A percentile compares a stretch with the other conserved stretches of the same genome.
phyloP scores from a whole-genome alignment of 2,888 invertebrate genomes.

The Leucoptera coffeella region DNA sequence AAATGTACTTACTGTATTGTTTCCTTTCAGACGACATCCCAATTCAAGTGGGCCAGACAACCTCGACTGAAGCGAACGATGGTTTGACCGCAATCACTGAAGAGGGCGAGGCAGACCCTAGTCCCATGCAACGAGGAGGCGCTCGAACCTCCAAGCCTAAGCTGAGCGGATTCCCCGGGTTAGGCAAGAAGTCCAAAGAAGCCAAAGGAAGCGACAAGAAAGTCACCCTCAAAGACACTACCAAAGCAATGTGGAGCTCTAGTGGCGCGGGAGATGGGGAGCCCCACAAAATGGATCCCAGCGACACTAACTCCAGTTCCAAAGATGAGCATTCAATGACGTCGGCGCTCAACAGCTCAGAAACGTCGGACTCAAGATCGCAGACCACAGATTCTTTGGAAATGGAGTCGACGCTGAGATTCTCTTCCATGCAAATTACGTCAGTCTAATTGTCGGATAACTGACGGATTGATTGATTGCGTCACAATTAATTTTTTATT shows the following conservation, averaged over 20 bases:
- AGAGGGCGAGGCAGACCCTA: slow-evolving; percentile 52
- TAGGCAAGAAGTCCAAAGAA: slow-evolving; percentile 59
- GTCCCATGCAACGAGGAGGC: slow-evolving; percentile 43
- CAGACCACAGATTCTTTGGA: slow-evolving; percentile 48
- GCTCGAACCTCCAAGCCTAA: slow-evolving; percentile 57
- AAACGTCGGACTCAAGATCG: slow-evolving; percentile 40
- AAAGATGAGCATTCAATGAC: slow-evolving; percentile 44
- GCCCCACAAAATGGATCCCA: slow-evolving; percentile 21
- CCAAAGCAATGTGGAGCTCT: slow-evolving; percentile 41
- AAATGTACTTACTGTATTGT: not conserved
- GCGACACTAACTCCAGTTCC: slow-evolving; percentile 32
- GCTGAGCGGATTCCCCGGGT: slow-evolving; percentile 53
- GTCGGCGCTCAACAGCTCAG: slow-evolving; percentile 28
- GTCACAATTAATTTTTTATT: too few species aligned
- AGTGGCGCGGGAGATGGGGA: slow-evolving; percentile 34
- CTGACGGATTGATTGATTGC: too few species aligned
- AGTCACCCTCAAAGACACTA: slow-evolving; percentile 33
- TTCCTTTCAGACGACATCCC: slow-evolving; percentile 77
- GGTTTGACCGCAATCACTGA: slow-evolving; percentile 63
- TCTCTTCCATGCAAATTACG: slow-evolving; percentile 56
- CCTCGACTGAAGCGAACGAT: slow-evolving; percentile 49
- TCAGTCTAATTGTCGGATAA: too few species aligned
- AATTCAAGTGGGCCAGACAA: slow-evolving; percentile 67
- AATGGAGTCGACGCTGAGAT: slow-evolving; percentile 40
- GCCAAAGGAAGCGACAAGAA: slow-evolving; percentile 26